Conservation (phyloP, 2,888 invertebrate genomes). For the Tromatobia lineatoria region DNA sequence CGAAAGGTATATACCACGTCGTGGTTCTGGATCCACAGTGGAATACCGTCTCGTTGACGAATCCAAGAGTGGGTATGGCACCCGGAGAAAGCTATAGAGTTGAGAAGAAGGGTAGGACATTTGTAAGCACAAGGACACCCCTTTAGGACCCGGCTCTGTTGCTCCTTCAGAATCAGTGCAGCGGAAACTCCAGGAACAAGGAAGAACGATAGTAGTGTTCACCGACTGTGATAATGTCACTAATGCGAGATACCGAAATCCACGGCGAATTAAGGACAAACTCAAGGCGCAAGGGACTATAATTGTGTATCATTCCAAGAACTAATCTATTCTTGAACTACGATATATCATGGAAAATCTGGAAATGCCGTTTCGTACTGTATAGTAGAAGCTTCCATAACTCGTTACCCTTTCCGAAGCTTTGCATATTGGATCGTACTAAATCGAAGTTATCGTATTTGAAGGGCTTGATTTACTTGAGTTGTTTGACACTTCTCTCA, state of each 20-base stretch:
- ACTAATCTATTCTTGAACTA: constrained; percentile 33
- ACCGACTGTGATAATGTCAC: constrained; percentile 58
- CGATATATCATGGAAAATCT: constrained; percentile 1
- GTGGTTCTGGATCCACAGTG: constrained; percentile 15
- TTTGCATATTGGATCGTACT: too few species aligned
- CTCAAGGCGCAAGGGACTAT: constrained; percentile 41
- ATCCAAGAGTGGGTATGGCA: constrained; percentile 25
- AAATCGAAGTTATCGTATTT: not conserved
- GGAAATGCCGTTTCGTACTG: not conserved
- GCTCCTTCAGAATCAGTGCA: constrained; percentile 41
- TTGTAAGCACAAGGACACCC: constrained; percentile 39
- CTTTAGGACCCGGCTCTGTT: not conserved
- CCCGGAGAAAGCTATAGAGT: not conserved
- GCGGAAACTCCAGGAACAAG: constrained; percentile 43
- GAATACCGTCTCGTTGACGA: constrained; percentile 46
- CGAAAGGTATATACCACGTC: constrained; percentile 12
- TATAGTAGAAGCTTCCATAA: constrained; percentile 16
- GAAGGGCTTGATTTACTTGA: not conserved
- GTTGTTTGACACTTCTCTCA: not conserved
- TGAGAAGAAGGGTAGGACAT: constrained; percentile 38
- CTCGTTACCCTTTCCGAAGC: not conserved
- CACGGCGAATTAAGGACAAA: constrained; percentile 58
- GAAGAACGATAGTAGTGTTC: constrained; percentile 9
- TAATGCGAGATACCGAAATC: constrained; percentile 39
- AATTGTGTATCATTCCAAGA: constrained; percentile 56